Base-by-base conservation (phyloP, 2,888 invertebrate species). In the Heteromyza rotundicornis region DNA sequence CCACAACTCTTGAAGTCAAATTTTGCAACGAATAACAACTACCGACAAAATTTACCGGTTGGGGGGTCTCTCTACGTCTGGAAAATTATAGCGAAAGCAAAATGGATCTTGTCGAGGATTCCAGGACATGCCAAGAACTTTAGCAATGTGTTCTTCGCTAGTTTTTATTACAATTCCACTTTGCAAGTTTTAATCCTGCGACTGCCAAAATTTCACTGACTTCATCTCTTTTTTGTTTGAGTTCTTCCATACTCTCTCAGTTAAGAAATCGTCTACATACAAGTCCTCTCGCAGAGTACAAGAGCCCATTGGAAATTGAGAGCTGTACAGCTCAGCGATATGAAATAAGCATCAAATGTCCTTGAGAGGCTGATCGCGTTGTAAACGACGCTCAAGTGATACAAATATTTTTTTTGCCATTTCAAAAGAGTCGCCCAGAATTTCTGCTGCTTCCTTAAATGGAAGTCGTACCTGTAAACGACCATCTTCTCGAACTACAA, bases 1-100 rank as follows among this genome's bases (percentile, higher is more conserved):
- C 60, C 60, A 60, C 19, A 60, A 36, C 51, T 60, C 60, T 23
- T 60, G 60, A 2, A 60, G 12, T n/a, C 56, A 22, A 36, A 56
- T 56, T 60, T 56, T 50, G 8, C n/a, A n/a, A n/a, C n/a, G n/a
- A n/a, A n/a, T n/a, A n/a, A n/a, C n/a, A n/a, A n/a, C n/a, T n/a
- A n/a, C n/a, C n/a, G n/a, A 49, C 10, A 49, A 19, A 49, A 49
- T 19, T 2, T 2, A 17, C 8, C 49, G 49, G 17, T 17, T 49
- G 2, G 49, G n/a, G 17, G 49, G 49, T 16, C 10, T 22, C 19
- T 57, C 40, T n/a, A 10, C 23, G 22, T 50, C 50, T 36, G 24
- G 22, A 23, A 55, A 10, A 16, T 60, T 51, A 22, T 40, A 55
- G 14, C 19, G 22, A 49, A 35, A 50, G 10, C 20, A 32, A 56